Evolutionary conservation across 2,113 vertebrate genomes (phyloP).

Genomic region (Azemiops feae): DNA sequence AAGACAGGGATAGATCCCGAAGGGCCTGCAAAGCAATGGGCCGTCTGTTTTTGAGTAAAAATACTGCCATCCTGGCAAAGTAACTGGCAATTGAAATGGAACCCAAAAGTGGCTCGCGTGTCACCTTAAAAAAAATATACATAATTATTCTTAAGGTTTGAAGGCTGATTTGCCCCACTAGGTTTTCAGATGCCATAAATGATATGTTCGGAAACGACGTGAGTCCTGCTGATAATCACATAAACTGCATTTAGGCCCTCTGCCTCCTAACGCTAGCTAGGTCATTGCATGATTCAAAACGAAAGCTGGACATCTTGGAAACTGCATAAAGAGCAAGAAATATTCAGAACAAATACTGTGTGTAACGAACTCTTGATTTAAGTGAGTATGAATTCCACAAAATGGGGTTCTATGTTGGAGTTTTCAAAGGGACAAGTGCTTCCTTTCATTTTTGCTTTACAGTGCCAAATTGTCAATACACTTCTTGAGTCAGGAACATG

Average conservation of each 20-base stretch:
- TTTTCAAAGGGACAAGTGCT: not conserved
- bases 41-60: not conserved
- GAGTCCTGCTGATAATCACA: not conserved
- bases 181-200: not conserved
- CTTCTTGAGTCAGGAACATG: constrained; percentile 2
- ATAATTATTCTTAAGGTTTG: not conserved
- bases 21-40: not conserved
- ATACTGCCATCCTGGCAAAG: not conserved
- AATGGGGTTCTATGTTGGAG: not conserved
- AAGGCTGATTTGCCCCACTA: not conserved
- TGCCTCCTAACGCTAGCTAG: not conserved
- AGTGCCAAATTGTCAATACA: not conserved
- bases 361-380: not conserved
- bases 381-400: not conserved
- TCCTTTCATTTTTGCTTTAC: not conserved
- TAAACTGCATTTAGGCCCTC: not conserved
- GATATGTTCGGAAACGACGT: not conserved
- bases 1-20: not conserved
- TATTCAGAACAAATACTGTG: not conserved
- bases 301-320: not conserved
- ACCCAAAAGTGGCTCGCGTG: not conserved
- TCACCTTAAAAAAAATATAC: not conserved
- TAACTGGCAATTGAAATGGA: not conserved
- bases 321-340: not conserved
- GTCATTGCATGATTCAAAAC: not conserved